These are phyloP conservation scores for Urophycis tenuis DNA, from an alignment of 2,797 vertebrate genomes.

Conservation along the genomic window DNA sequence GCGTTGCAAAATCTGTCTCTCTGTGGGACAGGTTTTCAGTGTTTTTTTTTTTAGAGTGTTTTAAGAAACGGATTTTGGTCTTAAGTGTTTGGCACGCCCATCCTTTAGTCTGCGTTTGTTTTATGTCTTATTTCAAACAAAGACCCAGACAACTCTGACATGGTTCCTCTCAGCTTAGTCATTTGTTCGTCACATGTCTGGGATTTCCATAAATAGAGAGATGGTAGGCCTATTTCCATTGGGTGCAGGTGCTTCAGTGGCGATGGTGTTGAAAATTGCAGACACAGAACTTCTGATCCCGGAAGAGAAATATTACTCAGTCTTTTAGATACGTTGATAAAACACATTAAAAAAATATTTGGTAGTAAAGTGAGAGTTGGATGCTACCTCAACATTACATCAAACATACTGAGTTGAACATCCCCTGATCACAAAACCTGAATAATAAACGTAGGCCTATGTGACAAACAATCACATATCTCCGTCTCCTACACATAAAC, in stretches of 20 bases:
- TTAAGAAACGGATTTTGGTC: conserved; percentile 10
- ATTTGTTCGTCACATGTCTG: conserved; percentile 50
- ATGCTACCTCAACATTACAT: background rate
- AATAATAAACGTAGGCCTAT: too few species aligned
- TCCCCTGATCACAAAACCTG: background rate
- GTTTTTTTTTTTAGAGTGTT: conserved; percentile 26
- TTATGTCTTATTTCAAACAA: background rate
- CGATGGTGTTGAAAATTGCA: background rate
- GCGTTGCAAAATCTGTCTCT: conserved; percentile 13
- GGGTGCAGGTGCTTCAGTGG: conserved; percentile 28
- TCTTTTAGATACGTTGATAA: too few species aligned
- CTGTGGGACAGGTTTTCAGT: conserved; percentile 27
- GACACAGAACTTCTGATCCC: background rate
- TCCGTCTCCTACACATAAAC: background rate
- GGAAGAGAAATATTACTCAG: background rate
- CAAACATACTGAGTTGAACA: background rate
- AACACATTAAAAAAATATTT: background rate
- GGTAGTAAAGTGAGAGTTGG: background rate
- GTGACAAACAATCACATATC: background rate
- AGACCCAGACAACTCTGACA: conserved; percentile 12
- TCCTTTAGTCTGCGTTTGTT: background rate
- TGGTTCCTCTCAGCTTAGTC: conserved; percentile 4
- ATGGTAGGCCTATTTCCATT: conserved; percentile 7
- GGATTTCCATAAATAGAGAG: conserved; percentile 12
- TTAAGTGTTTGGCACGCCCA: conserved; percentile 36